A percentile compares a stretch with the other conserved stretches of the same genome.
Evolutionary conservation across 2,113 vertebrate genomes (phyloP).

Genomic region (Cromileptes altivelis): DNA sequence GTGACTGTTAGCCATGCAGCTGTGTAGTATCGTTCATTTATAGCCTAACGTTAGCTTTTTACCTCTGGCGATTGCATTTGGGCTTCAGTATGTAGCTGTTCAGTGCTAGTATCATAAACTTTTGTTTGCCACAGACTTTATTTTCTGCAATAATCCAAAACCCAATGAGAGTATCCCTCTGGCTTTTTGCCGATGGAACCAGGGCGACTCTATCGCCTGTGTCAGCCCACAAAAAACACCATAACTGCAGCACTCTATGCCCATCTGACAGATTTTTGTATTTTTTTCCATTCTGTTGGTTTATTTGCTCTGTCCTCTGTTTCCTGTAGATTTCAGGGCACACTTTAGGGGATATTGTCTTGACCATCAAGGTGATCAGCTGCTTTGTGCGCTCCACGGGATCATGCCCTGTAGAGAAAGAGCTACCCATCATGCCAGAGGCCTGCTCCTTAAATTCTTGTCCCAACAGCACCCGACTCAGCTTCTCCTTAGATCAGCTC

Average conservation of each 20-base stretch:
- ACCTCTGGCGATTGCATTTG: too few species aligned
- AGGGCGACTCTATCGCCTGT: too few species aligned
- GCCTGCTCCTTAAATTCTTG: constrained; percentile 65
- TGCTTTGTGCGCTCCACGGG: constrained; percentile 70
- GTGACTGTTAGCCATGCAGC: too few species aligned
- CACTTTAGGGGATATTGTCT: constrained; percentile 27
- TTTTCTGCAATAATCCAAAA: too few species aligned
- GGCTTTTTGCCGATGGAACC: too few species aligned
- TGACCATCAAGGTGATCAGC: constrained; percentile 70
- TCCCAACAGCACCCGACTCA: constrained; percentile 76
- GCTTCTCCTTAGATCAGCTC: constrained; percentile 80
- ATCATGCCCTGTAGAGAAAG: constrained; percentile 33
- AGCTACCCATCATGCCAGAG: constrained; percentile 71
- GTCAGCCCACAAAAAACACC: too few species aligned
- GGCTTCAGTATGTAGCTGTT: too few species aligned
- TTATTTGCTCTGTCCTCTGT: constrained; percentile 11
- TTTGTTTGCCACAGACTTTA: too few species aligned
- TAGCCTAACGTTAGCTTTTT: too few species aligned
- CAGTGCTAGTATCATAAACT: too few species aligned
- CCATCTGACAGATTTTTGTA: background rate
- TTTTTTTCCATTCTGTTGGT: background rate
- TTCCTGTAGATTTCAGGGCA: constrained; percentile 69
- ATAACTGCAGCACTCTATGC: background rate
- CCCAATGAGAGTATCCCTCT: too few species aligned
- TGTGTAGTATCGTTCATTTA: too few species aligned